Conservation (phyloP, 2,113 vertebrate species). For the Gallinago undulata region DNA sequence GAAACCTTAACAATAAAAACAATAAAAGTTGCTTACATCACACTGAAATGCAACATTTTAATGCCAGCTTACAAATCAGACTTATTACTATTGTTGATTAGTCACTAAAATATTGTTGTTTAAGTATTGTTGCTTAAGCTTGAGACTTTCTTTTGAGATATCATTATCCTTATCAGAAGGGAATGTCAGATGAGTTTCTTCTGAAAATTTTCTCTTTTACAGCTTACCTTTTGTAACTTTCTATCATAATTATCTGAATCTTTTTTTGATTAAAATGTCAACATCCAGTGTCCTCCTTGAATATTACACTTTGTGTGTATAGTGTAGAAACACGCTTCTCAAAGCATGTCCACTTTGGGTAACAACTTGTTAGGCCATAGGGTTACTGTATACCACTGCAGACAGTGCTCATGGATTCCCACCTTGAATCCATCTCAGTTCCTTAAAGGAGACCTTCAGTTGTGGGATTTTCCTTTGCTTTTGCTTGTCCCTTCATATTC, state of each 20-base stretch:
- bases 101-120: neutral
- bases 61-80: neutral
- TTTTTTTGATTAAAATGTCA: neutral
- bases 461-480: neutral
- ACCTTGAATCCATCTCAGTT: neutral
- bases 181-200: neutral
- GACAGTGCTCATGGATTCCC: neutral
- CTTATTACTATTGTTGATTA: neutral
- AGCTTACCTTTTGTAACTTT: neutral
- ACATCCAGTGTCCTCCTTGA: neutral
- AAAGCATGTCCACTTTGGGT: neutral
- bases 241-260: neutral
- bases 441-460: neutral
- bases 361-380: neutral
- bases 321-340: neutral
- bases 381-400: neutral
- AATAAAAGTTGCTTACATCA: neutral
- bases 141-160: neutral
- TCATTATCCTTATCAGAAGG: neutral
- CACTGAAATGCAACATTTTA: neutral
- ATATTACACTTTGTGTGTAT: neutral
- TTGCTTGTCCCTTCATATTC: neutral
- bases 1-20: neutral
- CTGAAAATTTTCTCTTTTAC: neutral
- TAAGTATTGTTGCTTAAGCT: neutral